phyloP scores from a whole-genome alignment of 2,113 vertebrate species.

The Acrocephalus arundinaceus region DNA sequence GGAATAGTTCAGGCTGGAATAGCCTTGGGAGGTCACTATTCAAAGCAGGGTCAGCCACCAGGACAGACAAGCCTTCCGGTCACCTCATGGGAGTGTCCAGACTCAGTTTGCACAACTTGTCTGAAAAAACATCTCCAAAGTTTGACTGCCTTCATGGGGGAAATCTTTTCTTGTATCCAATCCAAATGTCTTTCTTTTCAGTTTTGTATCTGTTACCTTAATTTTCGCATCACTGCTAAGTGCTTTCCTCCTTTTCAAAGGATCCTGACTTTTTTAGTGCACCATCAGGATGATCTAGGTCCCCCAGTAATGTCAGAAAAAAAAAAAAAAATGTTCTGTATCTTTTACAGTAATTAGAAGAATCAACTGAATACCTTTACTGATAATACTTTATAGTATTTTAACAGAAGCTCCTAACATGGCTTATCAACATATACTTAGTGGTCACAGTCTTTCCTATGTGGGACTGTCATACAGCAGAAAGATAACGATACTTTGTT shows the following conservation, averaged over 20 bases:
- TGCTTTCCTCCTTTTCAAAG: background rate
- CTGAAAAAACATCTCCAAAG: background rate
- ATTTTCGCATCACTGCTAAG: background rate
- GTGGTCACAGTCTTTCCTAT: background rate
- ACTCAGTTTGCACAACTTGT: background rate
- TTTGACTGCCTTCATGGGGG: background rate
- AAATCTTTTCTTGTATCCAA: background rate
- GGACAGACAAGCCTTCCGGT: background rate
- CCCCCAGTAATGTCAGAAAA: background rate
- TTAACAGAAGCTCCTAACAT: background rate
- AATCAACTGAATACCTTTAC: background rate
- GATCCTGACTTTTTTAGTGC: background rate
- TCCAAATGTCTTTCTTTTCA: background rate
- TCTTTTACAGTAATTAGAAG: background rate
- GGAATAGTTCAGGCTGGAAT: background rate
- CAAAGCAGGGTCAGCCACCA: background rate
- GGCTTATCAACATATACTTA: background rate
- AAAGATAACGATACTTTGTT: background rate
- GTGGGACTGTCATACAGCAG: background rate
- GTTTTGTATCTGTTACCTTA: fast-evolving
- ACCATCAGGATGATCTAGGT: background rate
- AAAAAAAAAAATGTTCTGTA: background rate
- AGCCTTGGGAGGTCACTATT: background rate
- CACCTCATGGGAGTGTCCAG: background rate
- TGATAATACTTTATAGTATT: background rate